Evolutionary conservation across 2,888 invertebrate species (phyloP).

Genomic region (Chymomyza fuscimana): DNA sequence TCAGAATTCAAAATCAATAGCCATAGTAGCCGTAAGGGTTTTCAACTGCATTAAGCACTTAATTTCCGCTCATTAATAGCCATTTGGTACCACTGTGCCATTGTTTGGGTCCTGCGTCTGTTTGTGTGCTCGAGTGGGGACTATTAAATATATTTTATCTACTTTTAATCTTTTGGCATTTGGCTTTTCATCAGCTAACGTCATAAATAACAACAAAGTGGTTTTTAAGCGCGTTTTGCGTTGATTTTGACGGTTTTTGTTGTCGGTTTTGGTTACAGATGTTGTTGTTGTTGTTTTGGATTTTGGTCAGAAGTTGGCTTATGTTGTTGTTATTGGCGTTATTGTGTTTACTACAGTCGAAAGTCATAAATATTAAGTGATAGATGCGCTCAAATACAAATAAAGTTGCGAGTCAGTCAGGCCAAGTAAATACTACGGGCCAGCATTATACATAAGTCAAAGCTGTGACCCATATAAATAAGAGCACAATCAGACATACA

Average conservation of each 20-base stretch:
- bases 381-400: slow-evolving; percentile 51
- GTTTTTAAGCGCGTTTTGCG: slow-evolving; percentile 55
- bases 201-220: slow-evolving; percentile 75
- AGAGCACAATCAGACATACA: neutral
- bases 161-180: slow-evolving; percentile 70
- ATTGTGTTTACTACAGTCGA: slow-evolving; percentile 37
- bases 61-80: neutral
- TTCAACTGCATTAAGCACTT: neutral
- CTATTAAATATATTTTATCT: slow-evolving; percentile 74
- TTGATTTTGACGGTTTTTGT: slow-evolving; percentile 38
- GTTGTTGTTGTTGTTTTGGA: slow-evolving; percentile 14
- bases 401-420: slow-evolving; percentile 28
- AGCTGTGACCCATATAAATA: slow-evolving; percentile 16
- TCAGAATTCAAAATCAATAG: no score
- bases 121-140: slow-evolving; percentile 22
- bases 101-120: neutral
- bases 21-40: no score
- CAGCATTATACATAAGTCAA: slow-evolving; percentile 21
- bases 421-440: slow-evolving; percentile 29
- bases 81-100: neutral
- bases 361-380: slow-evolving; percentile 70
- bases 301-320: no score
- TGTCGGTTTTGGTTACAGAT: slow-evolving; percentile 3
- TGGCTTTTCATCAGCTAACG: slow-evolving; percentile 72
- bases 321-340: slow-evolving; percentile 21